Conservation (phyloP, 1,140 invertebrate genomes). For the Lepidurus couesii region DNA sequence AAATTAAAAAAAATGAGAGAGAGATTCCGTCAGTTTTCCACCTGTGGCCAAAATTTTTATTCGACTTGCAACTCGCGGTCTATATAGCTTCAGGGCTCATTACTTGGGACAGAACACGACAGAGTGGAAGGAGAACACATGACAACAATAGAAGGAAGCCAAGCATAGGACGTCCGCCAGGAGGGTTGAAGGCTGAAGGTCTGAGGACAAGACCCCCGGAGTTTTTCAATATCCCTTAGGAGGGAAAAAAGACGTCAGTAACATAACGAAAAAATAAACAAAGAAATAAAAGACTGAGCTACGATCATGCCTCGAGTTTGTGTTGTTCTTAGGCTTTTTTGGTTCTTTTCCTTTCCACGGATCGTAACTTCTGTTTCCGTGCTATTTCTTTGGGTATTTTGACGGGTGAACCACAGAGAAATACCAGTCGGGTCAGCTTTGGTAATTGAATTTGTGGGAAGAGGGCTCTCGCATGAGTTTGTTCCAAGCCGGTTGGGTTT, state of each 20-base stretch:
- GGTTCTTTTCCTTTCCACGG: neutral
- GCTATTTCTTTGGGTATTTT: no score
- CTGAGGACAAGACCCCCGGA: neutral
- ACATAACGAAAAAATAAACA: neutral
- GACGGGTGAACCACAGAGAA: no score
- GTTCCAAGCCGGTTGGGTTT: no score
- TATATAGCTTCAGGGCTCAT: neutral
- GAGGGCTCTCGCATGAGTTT: no score
- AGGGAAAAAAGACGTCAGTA: neutral
- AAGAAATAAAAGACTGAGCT: neutral
- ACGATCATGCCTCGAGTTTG: neutral
- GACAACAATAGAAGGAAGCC: neutral
- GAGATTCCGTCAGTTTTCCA: neutral
- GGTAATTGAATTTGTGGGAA: no score
- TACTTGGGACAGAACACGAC: neutral
- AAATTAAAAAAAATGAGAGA: neutral
- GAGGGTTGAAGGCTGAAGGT: neutral
- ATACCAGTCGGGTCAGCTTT: no score
- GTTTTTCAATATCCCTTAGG: neutral
- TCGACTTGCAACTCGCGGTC: neutral
- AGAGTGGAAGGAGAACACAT: neutral
- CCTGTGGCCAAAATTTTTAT: conserved; percentile 3
- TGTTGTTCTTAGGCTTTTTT: neutral
- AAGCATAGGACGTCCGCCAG: neutral
- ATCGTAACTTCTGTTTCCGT: no score